Percentiles rank a stretch among this genome's conserved stretches.
These are phyloP conservation scores for Crambe crambe DNA, from an alignment of 37 sponge, comb jelly and placozoan species.

Conservation along the genomic window DNA sequence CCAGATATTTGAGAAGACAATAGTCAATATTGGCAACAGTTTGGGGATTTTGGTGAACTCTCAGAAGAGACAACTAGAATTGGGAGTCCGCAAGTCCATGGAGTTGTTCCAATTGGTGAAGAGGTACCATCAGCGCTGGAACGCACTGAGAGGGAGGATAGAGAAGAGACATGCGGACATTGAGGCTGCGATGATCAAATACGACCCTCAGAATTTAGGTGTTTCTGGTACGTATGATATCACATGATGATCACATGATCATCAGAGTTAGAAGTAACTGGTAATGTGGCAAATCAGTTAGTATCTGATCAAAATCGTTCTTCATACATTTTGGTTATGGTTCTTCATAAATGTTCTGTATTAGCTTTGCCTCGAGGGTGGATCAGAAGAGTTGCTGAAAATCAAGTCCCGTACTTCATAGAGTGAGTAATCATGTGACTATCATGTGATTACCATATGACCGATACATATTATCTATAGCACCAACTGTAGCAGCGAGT, in stretches of 20 bases:
- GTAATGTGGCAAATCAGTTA: no score
- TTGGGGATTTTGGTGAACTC: conserved; percentile 41
- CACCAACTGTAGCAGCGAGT: conserved; percentile 2
- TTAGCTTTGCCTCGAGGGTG: conserved; percentile 68
- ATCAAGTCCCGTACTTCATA: conserved; percentile 46
- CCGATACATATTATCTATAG: neutral
- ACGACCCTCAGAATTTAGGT: conserved; percentile 19
- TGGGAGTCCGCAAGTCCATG: conserved; percentile 16
- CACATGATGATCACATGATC: conserved; percentile 7
- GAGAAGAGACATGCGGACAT: conserved; percentile 13
- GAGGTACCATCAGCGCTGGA: conserved; percentile 58
- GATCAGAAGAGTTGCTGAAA: conserved; percentile 35
- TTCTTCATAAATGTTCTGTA: neutral
- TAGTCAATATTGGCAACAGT: conserved; percentile 20
- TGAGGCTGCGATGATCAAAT: conserved; percentile 28
- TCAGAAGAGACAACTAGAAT: conserved; percentile 37
- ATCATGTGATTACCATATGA: neutral
- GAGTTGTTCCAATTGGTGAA: conserved; percentile 53
- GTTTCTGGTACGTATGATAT: conserved; percentile 24
- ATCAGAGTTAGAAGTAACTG: neutral
- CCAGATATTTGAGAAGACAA: conserved; percentile 25
- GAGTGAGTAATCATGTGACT: conserved; percentile 9
- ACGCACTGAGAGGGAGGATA: conserved; percentile 21
- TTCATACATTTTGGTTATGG: neutral
- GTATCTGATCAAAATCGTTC: neutral